Base-by-base conservation (phyloP, 2,888 invertebrate genomes). In the Arctia plantaginis region DNA sequence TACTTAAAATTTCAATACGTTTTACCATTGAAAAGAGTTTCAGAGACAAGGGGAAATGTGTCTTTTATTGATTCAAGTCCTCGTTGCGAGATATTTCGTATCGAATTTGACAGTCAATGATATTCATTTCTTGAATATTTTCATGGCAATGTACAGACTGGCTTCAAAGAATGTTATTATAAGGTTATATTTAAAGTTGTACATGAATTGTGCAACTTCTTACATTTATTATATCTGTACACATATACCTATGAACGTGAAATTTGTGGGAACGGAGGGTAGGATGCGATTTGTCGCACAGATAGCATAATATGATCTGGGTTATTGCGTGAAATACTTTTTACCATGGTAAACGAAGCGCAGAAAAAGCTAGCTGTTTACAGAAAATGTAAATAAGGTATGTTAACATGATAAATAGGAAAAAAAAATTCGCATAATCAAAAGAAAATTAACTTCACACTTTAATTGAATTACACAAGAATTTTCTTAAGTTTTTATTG, bases 1-100 rank as follows among this genome's bases (percentile, higher is more conserved):
- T 92, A 88, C 89, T 89, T 90, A 90, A 92, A 91, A 90, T 90
- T 88, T 85, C 90, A 88, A 92, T 91, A 90, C 90, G 84, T 88
- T 88, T 88, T 87, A 86, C 82, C 83, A 81, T 81, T 85, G 85
- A 87, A 87, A 81, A 81, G 87, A 84, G 84, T 83, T 77, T 79
- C 78, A 75, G 80, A 86, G 83, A 82, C 85, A 81, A 86, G 80
- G 82, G 83, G 81, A 85, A 87, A 90, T 90, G 90, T 86, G 87
- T 89, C 87, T 90, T 91, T 91, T 90, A 90, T 91, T 87, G 89
- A 89, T 87, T 83, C 85, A 80, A 78, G 80, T 84, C 80, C 81
- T 77, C 81, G 80, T 84, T 80, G 73, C 78, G 82, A 86, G 85
- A 86, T 88, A 86, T 87, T 89, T 87, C 83, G 87, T 90, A 91